These are phyloP conservation scores for Camelus bactrianus DNA, from an alignment of 2,113 vertebrate genomes.

Conservation along the genomic window DNA sequence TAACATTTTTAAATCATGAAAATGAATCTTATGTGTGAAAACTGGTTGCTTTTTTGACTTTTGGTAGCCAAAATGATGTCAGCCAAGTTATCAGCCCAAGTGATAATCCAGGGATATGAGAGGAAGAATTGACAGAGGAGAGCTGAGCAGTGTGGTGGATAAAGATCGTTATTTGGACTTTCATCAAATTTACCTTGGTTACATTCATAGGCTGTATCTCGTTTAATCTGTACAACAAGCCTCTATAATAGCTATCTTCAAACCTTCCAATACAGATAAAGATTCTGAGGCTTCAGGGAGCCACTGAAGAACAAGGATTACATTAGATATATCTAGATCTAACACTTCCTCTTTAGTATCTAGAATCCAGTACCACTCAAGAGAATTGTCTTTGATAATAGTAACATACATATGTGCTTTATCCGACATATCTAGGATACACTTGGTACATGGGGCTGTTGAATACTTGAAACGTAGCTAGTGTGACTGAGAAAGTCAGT, in stretches of 20 bases:
- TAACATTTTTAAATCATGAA: background rate
- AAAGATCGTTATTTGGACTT: background rate
- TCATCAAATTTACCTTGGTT: background rate
- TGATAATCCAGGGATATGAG: too few relatives aligned
- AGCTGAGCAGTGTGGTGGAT: background rate
- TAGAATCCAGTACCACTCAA: background rate
- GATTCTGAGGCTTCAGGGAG: background rate
- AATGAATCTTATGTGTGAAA: constrained; percentile 1
- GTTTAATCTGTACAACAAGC: background rate
- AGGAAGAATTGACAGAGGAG: background rate
- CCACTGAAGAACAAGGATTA: background rate
- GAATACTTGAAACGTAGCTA: background rate
- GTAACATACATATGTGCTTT: background rate
- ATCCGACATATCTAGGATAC: background rate
- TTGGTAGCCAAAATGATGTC: background rate
- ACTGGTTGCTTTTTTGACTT: background rate
- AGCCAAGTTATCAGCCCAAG: background rate
- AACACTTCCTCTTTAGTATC: background rate
- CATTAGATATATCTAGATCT: background rate
- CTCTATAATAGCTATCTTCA: background rate
- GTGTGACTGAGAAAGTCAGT: background rate
- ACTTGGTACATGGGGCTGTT: too few relatives aligned
- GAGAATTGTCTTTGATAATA: background rate
- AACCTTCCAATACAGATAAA: background rate
- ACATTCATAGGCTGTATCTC: background rate